phyloP scores from a whole-genome alignment of 2,797 vertebrate genomes.

The Poecile montanus region DNA sequence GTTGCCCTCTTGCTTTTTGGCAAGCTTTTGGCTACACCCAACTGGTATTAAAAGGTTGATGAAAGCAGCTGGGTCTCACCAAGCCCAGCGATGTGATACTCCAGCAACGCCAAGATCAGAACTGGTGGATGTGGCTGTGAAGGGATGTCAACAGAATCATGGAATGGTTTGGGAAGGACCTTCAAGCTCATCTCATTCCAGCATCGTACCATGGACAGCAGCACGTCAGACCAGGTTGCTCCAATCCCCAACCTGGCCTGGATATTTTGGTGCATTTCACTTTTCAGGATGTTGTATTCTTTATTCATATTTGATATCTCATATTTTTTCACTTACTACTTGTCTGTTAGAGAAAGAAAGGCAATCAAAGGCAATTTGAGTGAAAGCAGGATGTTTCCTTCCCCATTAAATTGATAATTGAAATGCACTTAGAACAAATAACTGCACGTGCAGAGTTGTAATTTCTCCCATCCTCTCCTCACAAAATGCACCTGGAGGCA shows the following conservation, averaged over 20 bases:
- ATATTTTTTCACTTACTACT: neutral
- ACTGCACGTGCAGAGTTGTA: neutral
- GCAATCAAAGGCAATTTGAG: neutral
- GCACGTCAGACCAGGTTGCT: neutral
- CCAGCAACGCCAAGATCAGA: neutral
- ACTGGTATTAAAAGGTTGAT: neutral
- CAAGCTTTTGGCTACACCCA: neutral
- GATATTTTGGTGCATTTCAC: neutral
- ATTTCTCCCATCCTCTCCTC: neutral
- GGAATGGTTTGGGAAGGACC: neutral
- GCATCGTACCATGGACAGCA: rapidly evolving
- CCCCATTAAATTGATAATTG: neutral
- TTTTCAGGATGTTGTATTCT: neutral
- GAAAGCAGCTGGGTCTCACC: neutral
- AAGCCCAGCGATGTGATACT: neutral
- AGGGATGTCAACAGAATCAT: neutral
- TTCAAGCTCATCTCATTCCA: neutral
- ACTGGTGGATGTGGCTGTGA: neutral
- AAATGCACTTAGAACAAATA: neutral
- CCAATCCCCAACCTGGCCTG: neutral
- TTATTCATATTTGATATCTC: neutral
- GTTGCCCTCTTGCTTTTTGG: neutral
- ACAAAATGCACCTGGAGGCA: neutral
- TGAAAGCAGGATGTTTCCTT: neutral
- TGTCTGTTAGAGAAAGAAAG: neutral